Conservation (phyloP, 2,888 invertebrate genomes). For the Heliconius aoede region DNA sequence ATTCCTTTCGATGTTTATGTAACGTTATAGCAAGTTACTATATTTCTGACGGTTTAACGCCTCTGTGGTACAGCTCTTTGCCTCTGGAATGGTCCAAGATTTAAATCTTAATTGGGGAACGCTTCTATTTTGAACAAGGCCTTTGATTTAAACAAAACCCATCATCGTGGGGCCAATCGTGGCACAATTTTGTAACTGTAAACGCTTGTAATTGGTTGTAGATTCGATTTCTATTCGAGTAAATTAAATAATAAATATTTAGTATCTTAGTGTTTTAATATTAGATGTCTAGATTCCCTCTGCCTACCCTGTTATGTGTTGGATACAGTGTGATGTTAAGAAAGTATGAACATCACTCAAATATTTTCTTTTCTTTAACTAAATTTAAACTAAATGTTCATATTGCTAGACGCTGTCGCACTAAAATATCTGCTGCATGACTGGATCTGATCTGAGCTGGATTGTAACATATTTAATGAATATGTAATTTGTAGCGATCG, state of each 20-base stretch:
- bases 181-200: too few species aligned
- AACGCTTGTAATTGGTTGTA: too few species aligned
- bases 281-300: neutral
- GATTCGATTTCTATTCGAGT: too few species aligned
- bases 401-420: too few species aligned
- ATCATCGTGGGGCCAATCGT: too few species aligned
- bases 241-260: too few species aligned
- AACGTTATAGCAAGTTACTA: constrained; percentile 1
- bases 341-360: neutral
- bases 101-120: neutral
- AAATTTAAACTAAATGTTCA: too few species aligned
- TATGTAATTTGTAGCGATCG: constrained; percentile 12
- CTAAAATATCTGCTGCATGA: neutral
- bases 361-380: neutral
- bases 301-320: neutral
- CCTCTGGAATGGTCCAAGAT: neutral
- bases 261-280: neutral
- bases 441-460: neutral
- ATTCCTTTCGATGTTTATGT: constrained; percentile 24
- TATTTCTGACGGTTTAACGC: neutral
- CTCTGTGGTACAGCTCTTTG: neutral
- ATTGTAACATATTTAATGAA: constrained; percentile 22
- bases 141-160: too few species aligned
- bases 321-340: neutral
- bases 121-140: too few species aligned